phyloP scores from a whole-genome alignment of 2,113 vertebrate species.

The Noctilio leporinus region DNA sequence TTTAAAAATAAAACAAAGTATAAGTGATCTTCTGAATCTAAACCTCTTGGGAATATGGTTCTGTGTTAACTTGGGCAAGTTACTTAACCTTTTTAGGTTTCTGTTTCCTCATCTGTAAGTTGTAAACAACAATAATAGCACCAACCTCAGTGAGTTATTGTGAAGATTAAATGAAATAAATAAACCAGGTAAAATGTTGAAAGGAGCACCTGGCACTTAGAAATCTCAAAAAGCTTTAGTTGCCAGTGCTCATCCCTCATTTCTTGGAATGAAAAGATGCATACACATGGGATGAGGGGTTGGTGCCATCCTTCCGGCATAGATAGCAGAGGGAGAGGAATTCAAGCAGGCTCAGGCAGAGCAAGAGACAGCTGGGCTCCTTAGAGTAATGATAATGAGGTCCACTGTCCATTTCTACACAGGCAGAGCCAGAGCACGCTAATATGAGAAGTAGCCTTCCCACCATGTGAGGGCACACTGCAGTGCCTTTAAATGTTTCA shows the following conservation, averaged over 20 bases:
- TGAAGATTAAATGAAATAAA: not conserved
- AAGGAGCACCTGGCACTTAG: not conserved
- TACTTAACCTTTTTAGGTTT: not conserved
- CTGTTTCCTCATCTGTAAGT: not conserved
- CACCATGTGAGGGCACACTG: fast-evolving
- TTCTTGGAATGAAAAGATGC: not conserved
- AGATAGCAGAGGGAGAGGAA: not conserved
- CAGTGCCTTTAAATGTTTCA: not conserved
- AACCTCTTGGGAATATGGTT: not conserved
- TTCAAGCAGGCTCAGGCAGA: not conserved
- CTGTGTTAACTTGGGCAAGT: not conserved
- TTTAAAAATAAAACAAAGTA: not conserved
- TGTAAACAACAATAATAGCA: not conserved
- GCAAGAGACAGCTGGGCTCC: not conserved
- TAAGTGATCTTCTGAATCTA: not conserved
- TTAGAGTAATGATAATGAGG: not conserved
- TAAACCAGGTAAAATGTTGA: not conserved
- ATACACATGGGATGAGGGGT: too few relatives aligned
- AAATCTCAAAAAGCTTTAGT: not conserved
- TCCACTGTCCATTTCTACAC: not conserved
- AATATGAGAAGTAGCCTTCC: not conserved
- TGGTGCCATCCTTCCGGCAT: not conserved
- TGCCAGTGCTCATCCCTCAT: not conserved
- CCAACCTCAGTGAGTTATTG: not conserved
- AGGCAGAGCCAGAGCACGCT: not conserved